Evolutionary conservation across 1,140 invertebrate genomes (phyloP).

Genomic region (Calliopsis andreniformis): DNA sequence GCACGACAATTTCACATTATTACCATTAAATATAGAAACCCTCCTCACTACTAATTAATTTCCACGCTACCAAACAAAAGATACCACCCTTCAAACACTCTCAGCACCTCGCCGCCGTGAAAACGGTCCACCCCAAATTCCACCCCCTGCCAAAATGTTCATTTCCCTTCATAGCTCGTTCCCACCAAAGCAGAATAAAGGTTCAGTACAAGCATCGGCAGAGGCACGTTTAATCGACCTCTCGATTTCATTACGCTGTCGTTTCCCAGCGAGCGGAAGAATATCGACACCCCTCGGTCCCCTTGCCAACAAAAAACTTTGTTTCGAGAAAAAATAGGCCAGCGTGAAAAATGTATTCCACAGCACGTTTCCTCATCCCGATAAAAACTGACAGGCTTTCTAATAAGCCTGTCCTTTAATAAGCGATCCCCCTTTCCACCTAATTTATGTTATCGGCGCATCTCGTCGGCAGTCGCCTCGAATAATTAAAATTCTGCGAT

Average conservation of each 20-base stretch:
- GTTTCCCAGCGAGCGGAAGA: neutral
- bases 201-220: neutral
- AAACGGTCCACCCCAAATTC: no score
- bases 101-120: no score
- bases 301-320: slow-evolving; percentile 25
- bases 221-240: slow-evolving; percentile 31
- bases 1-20: no score
- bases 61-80: no score
- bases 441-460: slow-evolving; percentile 48
- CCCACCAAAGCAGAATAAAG: neutral
- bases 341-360: slow-evolving; percentile 38
- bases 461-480: slow-evolving; percentile 44
- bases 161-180: no score
- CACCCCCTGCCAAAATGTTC: no score
- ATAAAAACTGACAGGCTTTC: slow-evolving; percentile 22
- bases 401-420: slow-evolving; percentile 47
- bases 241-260: slow-evolving; percentile 34
- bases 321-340: neutral
- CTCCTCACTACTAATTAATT: no score
- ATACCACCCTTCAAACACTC: no score
- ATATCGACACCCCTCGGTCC: slow-evolving; percentile 1
- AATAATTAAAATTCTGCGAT: slow-evolving; percentile 48
- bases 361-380: slow-evolving; percentile 38
- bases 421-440: slow-evolving; percentile 40
- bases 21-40: no score